These are phyloP conservation scores for Pimephales promelas DNA, from an alignment of 2,113 vertebrate species.

Conservation along the genomic window DNA sequence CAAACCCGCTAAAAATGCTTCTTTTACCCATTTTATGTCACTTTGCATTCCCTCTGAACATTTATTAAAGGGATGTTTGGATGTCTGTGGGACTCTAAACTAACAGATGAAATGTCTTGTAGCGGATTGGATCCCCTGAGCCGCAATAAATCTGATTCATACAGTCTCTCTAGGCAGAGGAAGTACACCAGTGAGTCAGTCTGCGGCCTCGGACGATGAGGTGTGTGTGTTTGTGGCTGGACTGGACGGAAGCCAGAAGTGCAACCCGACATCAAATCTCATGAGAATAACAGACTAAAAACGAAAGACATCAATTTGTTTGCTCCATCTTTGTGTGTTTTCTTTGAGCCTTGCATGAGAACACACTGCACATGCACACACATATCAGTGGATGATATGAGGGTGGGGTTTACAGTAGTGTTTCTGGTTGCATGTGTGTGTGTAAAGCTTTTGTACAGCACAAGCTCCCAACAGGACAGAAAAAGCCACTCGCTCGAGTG, in stretches of 20 bases:
- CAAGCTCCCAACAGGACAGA: conserved; percentile 38
- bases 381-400: conserved; percentile 14
- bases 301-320: not conserved
- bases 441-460: conserved; percentile 8
- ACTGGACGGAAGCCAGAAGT: conserved; percentile 43
- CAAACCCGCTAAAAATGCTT: not conserved
- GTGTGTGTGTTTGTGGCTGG: not conserved
- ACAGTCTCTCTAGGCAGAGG: conserved; percentile 9
- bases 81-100: conserved; percentile 1
- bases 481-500: conserved; percentile 33
- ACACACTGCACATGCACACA: not conserved
- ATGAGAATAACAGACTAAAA: conserved; percentile 33
- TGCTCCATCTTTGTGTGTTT: conserved; percentile 6
- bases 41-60: not conserved
- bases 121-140: not conserved
- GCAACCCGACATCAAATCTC: conserved; percentile 49
- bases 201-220: not conserved
- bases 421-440: not conserved
- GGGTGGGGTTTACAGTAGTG: not conserved
- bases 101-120: conserved; percentile 30
- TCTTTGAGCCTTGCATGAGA: not conserved
- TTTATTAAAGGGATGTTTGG: conserved; percentile 3
- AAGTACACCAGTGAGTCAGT: conserved; percentile 12
- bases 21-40: not conserved
- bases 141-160: conserved; percentile 11